A percentile compares a stretch with the other conserved stretches of the same genome.
phyloP scores from a whole-genome alignment of 2,888 invertebrate genomes.

The Thecophora atra region DNA sequence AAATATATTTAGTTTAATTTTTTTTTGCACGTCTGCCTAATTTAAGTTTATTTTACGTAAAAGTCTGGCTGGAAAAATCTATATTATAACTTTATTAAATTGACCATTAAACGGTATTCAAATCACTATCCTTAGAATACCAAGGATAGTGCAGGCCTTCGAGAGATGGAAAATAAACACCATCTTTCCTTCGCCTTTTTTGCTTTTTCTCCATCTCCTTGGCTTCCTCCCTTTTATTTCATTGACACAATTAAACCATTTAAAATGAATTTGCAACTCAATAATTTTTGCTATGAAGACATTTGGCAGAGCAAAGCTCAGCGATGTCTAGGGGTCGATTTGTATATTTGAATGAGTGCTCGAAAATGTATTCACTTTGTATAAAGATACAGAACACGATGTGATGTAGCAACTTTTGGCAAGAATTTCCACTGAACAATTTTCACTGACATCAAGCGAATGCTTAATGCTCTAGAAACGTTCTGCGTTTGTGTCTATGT shows the following conservation, averaged over 20 bases:
- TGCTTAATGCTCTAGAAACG: conserved; percentile 12
- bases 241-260: conserved; percentile 30
- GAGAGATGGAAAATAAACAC: background rate
- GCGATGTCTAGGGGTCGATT: background rate
- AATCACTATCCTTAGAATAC: too few relatives aligned
- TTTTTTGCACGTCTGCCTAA: too few relatives aligned
- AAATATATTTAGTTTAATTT: too few relatives aligned
- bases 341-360: background rate
- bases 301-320: background rate
- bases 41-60: too few relatives aligned
- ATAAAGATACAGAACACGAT: background rate
- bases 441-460: background rate
- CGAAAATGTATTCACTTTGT: background rate
- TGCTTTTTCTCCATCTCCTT: background rate
- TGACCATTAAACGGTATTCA: too few relatives aligned
- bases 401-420: background rate
- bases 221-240: conserved; percentile 6
- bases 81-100: too few relatives aligned
- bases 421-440: conserved; percentile 4
- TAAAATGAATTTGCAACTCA: conserved; percentile 5
- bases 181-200: too few relatives aligned
- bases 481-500: background rate
- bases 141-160: too few relatives aligned
- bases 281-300: conserved; percentile 5
- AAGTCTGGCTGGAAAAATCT: too few relatives aligned